phyloP scores from a whole-genome alignment of 2,888 invertebrate species.

The Pediacus dermestoides region DNA sequence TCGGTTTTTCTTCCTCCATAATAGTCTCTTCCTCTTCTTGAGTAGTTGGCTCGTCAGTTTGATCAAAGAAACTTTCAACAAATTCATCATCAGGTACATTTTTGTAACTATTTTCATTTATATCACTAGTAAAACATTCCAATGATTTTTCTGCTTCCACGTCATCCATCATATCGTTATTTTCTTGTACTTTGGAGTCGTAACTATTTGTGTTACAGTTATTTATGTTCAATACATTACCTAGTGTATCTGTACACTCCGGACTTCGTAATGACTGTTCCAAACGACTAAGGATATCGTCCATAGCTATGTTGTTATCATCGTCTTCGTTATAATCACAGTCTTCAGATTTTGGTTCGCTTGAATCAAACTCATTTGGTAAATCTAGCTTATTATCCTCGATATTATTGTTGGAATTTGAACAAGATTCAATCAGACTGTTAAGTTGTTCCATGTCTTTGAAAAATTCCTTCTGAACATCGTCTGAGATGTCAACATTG shows the following conservation, averaged over 20 bases:
- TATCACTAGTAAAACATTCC: constrained; percentile 19
- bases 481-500: constrained; percentile 25
- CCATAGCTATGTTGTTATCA: constrained; percentile 49
- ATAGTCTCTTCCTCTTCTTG: constrained; percentile 26
- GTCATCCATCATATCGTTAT: constrained; percentile 14
- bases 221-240: constrained; percentile 18
- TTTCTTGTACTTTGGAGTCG: constrained; percentile 18
- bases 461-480: constrained; percentile 31
- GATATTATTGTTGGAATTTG: constrained; percentile 22
- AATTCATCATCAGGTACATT: constrained; percentile 27
- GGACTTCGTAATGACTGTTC: constrained; percentile 58
- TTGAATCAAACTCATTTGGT: constrained; percentile 21
- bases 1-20: constrained; percentile 15
- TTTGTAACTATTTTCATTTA: constrained; percentile 26
- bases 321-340: constrained; percentile 49
- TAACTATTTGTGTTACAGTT: constrained; percentile 21
- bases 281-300: constrained; percentile 62
- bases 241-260: constrained; percentile 33
- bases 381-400: constrained; percentile 23
- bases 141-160: constrained; percentile 11
- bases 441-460: constrained; percentile 41
- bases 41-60: constrained; percentile 31
- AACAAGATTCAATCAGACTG: constrained; percentile 40
- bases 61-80: constrained; percentile 24
- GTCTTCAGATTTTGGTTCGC: constrained; percentile 39